These are phyloP conservation scores for Siniperca obscura DNA, from an alignment of 2,797 vertebrate genomes.

Conservation along the genomic window DNA sequence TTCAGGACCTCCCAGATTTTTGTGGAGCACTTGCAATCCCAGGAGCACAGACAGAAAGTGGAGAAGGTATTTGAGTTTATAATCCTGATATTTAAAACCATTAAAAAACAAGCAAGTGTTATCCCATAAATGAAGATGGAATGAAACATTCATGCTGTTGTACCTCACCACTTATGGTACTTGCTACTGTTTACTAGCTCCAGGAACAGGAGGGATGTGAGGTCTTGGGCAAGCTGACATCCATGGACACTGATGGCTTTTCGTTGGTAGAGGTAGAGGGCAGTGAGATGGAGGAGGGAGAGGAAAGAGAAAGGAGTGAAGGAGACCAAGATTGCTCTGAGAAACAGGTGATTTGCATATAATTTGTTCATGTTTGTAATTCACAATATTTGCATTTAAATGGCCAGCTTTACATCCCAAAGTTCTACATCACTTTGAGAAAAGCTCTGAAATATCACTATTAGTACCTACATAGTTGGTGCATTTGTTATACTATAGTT, in stretches of 20 bases:
- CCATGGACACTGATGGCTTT: slow-evolving; percentile 88
- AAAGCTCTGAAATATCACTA: background rate
- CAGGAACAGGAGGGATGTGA: slow-evolving; percentile 83
- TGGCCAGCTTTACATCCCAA: background rate
- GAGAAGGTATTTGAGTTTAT: slow-evolving; percentile 83
- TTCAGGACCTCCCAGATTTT: slow-evolving; percentile 95
- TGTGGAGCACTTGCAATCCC: slow-evolving; percentile 93
- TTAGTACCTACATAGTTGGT: background rate
- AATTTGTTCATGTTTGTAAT: background rate
- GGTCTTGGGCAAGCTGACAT: slow-evolving; percentile 88
- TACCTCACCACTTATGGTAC: background rate
- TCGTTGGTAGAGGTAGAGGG: slow-evolving; percentile 89
- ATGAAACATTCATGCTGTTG: background rate
- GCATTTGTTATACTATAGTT: background rate
- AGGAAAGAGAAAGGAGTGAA: slow-evolving; percentile 77
- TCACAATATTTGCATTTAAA: background rate
- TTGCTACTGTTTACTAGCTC: slow-evolving; percentile 62
- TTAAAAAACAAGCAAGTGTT: background rate
- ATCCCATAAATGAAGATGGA: background rate
- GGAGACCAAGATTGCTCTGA: slow-evolving; percentile 40
- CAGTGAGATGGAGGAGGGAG: slow-evolving; percentile 78
- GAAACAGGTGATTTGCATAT: slow-evolving; percentile 60
- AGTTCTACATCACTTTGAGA: slow-evolving; percentile 3
- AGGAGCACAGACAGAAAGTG: slow-evolving; percentile 90
- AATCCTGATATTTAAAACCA: background rate